Conservation (phyloP, 92 coral and sea anemone species). For the Chrysogorgia sp. region DNA sequence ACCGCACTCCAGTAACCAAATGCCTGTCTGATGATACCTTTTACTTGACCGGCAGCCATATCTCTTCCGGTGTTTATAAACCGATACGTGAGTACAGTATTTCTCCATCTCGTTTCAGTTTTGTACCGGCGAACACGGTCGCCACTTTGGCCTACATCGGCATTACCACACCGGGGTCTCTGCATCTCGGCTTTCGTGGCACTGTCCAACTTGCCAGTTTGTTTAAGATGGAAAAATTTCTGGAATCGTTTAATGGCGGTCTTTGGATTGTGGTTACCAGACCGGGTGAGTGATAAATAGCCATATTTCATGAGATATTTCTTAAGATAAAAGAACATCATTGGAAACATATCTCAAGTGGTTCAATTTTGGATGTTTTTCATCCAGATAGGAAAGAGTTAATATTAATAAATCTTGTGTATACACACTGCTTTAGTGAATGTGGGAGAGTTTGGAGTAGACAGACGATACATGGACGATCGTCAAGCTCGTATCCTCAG, state of each 20-base stretch:
- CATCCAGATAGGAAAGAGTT: too few relatives aligned
- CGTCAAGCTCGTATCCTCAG: too few relatives aligned
- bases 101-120: conserved; percentile 54
- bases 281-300: conserved; percentile 19
- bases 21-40: conserved; percentile 23
- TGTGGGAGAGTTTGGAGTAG: too few relatives aligned
- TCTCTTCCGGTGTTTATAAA: background rate
- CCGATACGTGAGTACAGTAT: conserved; percentile 40
- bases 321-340: too few relatives aligned
- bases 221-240: conserved; percentile 69
- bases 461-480: too few relatives aligned
- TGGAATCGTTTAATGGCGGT: conserved; percentile 74
- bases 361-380: too few relatives aligned
- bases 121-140: conserved; percentile 59
- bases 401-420: too few relatives aligned
- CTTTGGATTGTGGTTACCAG: conserved; percentile 70
- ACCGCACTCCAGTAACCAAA: conserved; percentile 49
- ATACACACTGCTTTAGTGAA: too few relatives aligned
- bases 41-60: background rate
- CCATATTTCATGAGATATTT: background rate
- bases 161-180: conserved; percentile 86
- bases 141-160: conserved; percentile 68
- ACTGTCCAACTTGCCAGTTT: conserved; percentile 68
- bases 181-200: conserved; percentile 75
- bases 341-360: too few relatives aligned